Evolutionary conservation across 2,797 vertebrate species (phyloP).

Genomic region (Etheostoma perlongum): DNA sequence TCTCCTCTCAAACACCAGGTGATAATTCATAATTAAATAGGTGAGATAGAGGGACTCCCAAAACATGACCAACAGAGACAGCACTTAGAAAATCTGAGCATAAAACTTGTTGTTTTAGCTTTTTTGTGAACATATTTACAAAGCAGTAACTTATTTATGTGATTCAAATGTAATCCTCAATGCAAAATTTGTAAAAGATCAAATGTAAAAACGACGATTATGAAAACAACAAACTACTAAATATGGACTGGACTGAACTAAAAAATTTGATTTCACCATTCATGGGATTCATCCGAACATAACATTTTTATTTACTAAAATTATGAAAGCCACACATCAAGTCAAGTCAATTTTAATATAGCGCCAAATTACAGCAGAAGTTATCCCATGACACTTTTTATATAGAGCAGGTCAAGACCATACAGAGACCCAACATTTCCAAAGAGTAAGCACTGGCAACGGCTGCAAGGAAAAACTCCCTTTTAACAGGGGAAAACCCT

Average conservation of each 20-base stretch:
- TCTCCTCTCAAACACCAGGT: slow-evolving; percentile 10
- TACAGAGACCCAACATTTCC: too few relatives aligned
- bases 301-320: background rate
- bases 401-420: too few relatives aligned
- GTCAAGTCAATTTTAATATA: too few relatives aligned
- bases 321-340: background rate
- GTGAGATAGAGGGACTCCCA: background rate
- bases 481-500: too few relatives aligned
- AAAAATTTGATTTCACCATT: background rate
- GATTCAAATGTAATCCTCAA: background rate
- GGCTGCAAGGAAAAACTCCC: too few relatives aligned
- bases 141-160: background rate
- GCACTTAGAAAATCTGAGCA: background rate
- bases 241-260: background rate
- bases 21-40: slow-evolving; percentile 21
- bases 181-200: background rate
- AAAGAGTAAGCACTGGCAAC: too few relatives aligned
- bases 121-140: background rate
- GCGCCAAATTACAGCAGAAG: too few relatives aligned
- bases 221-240: background rate
- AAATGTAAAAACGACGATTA: background rate
- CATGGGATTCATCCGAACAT: background rate
- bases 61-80: background rate
- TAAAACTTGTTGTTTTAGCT: background rate
- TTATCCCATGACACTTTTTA: too few relatives aligned